phyloP scores from a whole-genome alignment of 2,888 invertebrate genomes.

The Neria commutata region DNA sequence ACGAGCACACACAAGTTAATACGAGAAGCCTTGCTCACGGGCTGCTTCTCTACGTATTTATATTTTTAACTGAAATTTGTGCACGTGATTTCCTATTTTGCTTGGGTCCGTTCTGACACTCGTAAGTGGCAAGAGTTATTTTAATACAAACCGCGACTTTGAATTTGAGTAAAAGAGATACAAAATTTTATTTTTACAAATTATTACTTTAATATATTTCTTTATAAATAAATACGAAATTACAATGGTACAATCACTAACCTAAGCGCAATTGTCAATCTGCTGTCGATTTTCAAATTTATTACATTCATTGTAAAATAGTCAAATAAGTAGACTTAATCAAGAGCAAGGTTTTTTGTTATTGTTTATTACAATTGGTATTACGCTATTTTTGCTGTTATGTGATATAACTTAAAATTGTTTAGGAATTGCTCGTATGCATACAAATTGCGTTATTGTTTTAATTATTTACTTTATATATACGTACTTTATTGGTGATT shows the following conservation, averaged over 20 bases:
- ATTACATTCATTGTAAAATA: too few species aligned
- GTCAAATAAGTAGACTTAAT: too few species aligned
- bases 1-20: too few species aligned
- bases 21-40: too few species aligned
- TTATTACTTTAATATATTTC: neutral
- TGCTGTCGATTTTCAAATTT: too few species aligned
- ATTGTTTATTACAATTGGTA: neutral
- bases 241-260: neutral
- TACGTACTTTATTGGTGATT: neutral
- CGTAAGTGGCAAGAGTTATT: slow-evolving; percentile 40
- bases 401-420: neutral
- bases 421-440: neutral
- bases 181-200: slow-evolving; percentile 21
- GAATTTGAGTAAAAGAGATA: slow-evolving; percentile 49
- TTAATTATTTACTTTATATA: neutral
- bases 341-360: neutral
- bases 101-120: slow-evolving; percentile 10
- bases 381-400: neutral
- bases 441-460: neutral
- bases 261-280: neutral
- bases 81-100: too few species aligned
- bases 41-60: too few species aligned
- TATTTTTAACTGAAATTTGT: too few species aligned
- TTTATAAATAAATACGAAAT: slow-evolving; percentile 1
- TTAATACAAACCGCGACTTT: slow-evolving; percentile 36